These are phyloP conservation scores for Procambarus virginalis DNA, from an alignment of 1,140 invertebrate genomes.

Conservation along the genomic window DNA sequence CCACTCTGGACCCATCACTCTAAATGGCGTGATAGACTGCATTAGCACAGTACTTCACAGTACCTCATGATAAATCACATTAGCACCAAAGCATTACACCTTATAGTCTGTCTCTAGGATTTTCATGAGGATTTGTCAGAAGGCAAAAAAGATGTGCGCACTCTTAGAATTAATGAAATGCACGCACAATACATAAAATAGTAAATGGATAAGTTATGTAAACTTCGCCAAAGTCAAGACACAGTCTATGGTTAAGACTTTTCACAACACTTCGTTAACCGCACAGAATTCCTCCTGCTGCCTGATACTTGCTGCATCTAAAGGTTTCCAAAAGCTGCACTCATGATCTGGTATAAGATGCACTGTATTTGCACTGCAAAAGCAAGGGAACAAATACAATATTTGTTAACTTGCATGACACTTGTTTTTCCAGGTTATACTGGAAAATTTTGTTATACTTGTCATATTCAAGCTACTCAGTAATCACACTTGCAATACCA, in stretches of 20 bases:
- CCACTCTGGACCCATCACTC: not conserved
- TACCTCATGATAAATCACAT: slow-evolving; percentile 11
- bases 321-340: slow-evolving; percentile 24
- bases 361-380: too few relatives aligned
- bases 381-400: too few relatives aligned
- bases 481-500: not conserved
- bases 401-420: not conserved
- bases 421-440: not conserved
- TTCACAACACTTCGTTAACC: slow-evolving; percentile 27
- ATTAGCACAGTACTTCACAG: slow-evolving; percentile 5
- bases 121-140: slow-evolving; percentile 14
- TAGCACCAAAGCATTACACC: not conserved
- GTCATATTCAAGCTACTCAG: not conserved
- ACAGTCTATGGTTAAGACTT: not conserved
- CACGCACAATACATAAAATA: not conserved
- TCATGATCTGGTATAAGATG: not conserved
- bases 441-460: not conserved
- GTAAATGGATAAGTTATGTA: not conserved
- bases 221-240: slow-evolving; percentile 1
- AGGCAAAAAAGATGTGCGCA: not conserved
- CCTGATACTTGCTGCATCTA: not conserved
- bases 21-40: not conserved
- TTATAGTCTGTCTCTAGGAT: not conserved
- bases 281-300: slow-evolving; percentile 19
- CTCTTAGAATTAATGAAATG: not conserved